Conservation (phyloP, 2,797 vertebrate species). For the Chelon labrosus region DNA sequence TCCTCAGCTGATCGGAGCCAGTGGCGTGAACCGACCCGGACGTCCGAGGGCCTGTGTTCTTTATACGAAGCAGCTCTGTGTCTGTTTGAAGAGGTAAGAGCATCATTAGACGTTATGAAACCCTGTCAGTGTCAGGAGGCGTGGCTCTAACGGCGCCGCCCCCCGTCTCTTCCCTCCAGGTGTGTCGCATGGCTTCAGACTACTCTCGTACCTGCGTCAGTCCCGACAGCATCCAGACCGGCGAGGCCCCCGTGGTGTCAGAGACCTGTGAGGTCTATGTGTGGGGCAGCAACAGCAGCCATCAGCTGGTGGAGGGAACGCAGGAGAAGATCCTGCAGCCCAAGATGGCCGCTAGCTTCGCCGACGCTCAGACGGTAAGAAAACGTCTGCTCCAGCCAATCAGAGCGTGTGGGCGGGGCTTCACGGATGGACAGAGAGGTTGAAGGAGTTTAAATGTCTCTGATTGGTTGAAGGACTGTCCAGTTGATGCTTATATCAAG, state of each 20-base stretch:
- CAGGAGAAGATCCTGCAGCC: conserved; percentile 90
- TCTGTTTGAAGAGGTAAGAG: conserved; percentile 93
- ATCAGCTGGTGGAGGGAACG: conserved; percentile 88
- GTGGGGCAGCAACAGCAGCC: conserved; percentile 91
- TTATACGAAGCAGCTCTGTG: conserved; percentile 96
- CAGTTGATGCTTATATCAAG: no score
- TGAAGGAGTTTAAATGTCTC: no score
- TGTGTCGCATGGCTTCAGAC: conserved; percentile 98
- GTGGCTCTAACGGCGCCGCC: not conserved
- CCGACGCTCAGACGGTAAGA: conserved; percentile 86
- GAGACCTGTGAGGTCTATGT: conserved; percentile 97
- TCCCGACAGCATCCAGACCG: conserved; percentile 95
- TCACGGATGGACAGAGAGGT: no score
- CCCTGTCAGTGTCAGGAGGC: no score
- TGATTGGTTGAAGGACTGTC: no score
- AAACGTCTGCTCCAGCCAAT: no score
- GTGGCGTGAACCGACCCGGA: conserved; percentile 95
- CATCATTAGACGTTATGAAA: not conserved
- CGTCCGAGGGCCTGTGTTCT: conserved; percentile 93
- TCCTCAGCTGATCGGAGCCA: conserved; percentile 96
- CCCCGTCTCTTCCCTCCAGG: conserved; percentile 75
- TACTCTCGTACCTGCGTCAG: conserved; percentile 98
- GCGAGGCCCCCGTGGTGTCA: conserved; percentile 91
- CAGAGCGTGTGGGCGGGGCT: no score
- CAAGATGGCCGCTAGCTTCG: conserved; percentile 86